These are phyloP conservation scores for Microplitis mediator DNA, from an alignment of 1,140 invertebrate genomes.

Conservation along the genomic window DNA sequence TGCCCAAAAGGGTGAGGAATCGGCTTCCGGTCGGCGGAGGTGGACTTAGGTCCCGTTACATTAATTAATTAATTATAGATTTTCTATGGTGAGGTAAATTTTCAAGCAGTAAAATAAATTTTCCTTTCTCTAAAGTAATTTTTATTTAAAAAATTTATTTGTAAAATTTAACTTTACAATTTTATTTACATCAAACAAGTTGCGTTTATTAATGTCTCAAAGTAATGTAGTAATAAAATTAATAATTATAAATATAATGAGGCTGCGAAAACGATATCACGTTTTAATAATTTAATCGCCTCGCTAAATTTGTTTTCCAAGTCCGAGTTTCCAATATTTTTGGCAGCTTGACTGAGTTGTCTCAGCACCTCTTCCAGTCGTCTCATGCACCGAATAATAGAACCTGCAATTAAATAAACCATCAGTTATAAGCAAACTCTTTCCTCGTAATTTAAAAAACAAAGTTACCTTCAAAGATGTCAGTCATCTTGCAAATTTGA, in stretches of 20 bases:
- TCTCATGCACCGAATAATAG: conserved; percentile 96
- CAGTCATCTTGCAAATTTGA: conserved; percentile 95
- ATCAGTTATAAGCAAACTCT: conserved; percentile 2
- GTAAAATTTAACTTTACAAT: no score
- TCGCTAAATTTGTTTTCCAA: conserved; percentile 96
- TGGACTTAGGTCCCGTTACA: no score
- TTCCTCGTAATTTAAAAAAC: conserved; percentile 13
- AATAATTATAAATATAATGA: conserved; percentile 89
- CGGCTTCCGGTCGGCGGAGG: no score
- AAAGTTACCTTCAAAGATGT: conserved; percentile 92
- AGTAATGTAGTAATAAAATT: no score
- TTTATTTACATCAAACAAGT: no score
- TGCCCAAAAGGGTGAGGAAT: no score
- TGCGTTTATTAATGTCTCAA: no score
- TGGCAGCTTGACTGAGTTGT: conserved; percentile 94
- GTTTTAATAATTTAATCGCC: conserved; percentile 89
- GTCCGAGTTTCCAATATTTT: conserved; percentile 95
- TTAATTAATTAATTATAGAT: no score
- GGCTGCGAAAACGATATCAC: conserved; percentile 99
- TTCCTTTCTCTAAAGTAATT: no score
- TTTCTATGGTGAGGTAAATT: no score
- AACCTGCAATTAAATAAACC: conserved; percentile 69
- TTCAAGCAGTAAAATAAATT: no score
- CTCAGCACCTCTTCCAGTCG: conserved; percentile 93
- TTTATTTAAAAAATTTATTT: no score